phyloP scores from a whole-genome alignment of 2,113 vertebrate genomes.

The Melanotaenia duboulayi region DNA sequence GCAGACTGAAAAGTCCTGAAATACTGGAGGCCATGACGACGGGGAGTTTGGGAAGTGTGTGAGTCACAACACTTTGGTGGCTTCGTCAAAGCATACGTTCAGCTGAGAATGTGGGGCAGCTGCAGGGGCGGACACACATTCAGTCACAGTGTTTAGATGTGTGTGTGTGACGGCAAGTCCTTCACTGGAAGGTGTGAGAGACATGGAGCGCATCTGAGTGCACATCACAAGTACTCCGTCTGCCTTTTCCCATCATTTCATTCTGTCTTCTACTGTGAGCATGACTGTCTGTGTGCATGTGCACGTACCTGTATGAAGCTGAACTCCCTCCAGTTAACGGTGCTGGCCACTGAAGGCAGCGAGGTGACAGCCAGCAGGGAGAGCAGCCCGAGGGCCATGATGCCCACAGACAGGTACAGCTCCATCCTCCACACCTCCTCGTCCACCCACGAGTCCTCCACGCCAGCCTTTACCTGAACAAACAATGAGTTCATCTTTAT shows the following conservation, averaged over 20 bases:
- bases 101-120: conserved; percentile 53
- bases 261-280: not conserved
- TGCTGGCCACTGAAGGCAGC: conserved; percentile 90
- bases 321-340: conserved; percentile 97
- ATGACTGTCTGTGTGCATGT: not conserved
- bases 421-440: conserved; percentile 96
- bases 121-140: conserved; percentile 27
- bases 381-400: conserved; percentile 91
- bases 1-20: conserved; percentile 2
- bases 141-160: conserved; percentile 22
- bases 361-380: conserved; percentile 93
- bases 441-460: conserved; percentile 86
- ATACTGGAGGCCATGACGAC: conserved; percentile 7
- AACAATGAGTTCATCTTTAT: not conserved
- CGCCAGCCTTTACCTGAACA: conserved; percentile 83
- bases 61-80: conserved; percentile 56
- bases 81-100: conserved; percentile 53
- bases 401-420: conserved; percentile 92
- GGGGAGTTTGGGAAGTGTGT: not conserved
- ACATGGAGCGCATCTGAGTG: not conserved
- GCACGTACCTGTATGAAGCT: conserved; percentile 91
- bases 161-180: conserved; percentile 16
- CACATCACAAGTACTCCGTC: conserved; percentile 8
- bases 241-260: not conserved
- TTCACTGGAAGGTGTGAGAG: conserved; percentile 1